Conservation (phyloP, 2,113 vertebrate species). For the Dipodomys merriami region DNA sequence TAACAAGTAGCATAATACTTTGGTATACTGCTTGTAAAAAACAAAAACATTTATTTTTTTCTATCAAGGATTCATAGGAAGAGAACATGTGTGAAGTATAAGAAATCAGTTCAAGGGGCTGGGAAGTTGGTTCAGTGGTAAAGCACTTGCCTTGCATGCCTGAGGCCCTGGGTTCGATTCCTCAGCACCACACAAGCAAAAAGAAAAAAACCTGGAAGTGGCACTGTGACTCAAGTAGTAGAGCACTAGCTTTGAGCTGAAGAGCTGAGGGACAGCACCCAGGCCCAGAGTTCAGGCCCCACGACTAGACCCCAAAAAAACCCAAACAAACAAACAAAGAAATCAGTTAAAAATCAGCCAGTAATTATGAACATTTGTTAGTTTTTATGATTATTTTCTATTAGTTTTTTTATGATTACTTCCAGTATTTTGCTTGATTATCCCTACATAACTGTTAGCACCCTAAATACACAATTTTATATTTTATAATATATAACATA, state of each 20-base stretch:
- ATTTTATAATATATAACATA: neutral
- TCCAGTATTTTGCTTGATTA: slow-evolving; percentile 6
- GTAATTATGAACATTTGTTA: neutral
- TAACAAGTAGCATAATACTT: neutral
- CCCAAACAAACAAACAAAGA: neutral
- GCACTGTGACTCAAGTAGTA: too few species aligned
- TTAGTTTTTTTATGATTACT: slow-evolving; percentile 40
- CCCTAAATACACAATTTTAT: neutral
- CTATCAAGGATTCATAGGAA: slow-evolving; percentile 22
- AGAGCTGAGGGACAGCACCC: too few species aligned
- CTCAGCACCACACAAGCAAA: too few species aligned
- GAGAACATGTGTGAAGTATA: slow-evolving; percentile 23
- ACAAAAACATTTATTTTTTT: neutral
- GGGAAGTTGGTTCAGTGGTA: too few species aligned
- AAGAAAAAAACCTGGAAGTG: too few species aligned
- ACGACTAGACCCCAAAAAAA: too few species aligned
- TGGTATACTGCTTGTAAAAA: neutral
- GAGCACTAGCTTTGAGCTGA: too few species aligned
- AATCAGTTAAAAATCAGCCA: neutral
- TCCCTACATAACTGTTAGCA: neutral
- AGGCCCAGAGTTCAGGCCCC: too few species aligned
- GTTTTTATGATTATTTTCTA: neutral
- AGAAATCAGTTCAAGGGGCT: neutral
- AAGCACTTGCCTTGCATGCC: too few species aligned
- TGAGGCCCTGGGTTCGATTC: too few species aligned